These are phyloP conservation scores for Noctilio leporinus DNA, from an alignment of 2,113 vertebrate species.

Conservation along the genomic window DNA sequence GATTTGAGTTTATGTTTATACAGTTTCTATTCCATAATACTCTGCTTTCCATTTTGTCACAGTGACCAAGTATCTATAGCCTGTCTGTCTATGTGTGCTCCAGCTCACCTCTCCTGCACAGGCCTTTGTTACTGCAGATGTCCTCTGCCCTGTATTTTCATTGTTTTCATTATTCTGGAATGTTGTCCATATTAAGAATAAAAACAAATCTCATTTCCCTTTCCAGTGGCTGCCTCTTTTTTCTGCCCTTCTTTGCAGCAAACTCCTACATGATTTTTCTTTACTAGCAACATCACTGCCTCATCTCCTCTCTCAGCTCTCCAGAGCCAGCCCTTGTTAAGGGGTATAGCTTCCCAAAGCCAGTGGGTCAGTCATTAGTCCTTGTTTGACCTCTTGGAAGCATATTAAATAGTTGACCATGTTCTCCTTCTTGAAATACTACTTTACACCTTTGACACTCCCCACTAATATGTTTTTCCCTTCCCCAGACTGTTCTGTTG, in stretches of 20 bases:
- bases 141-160: neutral
- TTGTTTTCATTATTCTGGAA: neutral
- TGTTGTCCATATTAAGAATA: neutral
- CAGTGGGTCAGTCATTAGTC: neutral
- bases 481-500: neutral
- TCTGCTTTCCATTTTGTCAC: neutral
- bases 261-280: neutral
- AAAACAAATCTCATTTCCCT: neutral
- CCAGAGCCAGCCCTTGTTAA: neutral
- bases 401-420: neutral
- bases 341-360: neutral
- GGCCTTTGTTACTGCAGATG: neutral
- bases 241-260: neutral
- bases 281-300: neutral
- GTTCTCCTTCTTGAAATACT: neutral
- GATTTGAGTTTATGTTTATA: neutral
- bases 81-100: neutral
- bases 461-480: neutral
- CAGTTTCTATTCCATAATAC: neutral
- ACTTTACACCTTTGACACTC: neutral
- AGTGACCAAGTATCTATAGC: neutral
- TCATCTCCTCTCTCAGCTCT: neutral
- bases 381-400: neutral
- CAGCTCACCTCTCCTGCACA: neutral
- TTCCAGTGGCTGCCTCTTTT: neutral